Evolutionary conservation across 2,113 vertebrate species (phyloP).

Genomic region (Elaphurus davidianus): DNA sequence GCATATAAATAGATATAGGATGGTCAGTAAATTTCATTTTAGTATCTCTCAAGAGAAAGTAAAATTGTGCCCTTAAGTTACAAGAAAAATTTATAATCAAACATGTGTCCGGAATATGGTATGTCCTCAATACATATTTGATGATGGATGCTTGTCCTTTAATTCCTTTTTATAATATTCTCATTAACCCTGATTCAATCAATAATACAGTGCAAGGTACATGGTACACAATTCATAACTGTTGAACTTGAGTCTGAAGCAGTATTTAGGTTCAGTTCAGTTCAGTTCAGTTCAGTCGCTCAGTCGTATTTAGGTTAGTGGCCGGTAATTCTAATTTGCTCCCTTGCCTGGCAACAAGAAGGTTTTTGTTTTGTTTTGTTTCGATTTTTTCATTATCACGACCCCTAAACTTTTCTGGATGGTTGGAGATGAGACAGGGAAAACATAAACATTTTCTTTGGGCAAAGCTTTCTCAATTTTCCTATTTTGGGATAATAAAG

Average conservation of each 20-base stretch:
- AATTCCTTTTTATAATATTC: not conserved
- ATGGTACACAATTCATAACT: not conserved
- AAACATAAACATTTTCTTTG: constrained; percentile 67
- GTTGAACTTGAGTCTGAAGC: constrained; percentile 28
- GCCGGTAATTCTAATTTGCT: not conserved
- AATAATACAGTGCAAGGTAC: not conserved
- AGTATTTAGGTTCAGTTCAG: not conserved
- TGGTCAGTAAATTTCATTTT: not conserved
- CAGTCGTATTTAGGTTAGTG: constrained; percentile 11
- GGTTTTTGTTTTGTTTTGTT: not conserved
- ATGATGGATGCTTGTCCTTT: not conserved
- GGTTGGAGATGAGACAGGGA: constrained; percentile 25
- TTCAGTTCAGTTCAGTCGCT: too few relatives aligned
- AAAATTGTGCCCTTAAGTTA: not conserved
- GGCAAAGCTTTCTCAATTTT: constrained; percentile 53
- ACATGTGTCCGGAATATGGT: not conserved
- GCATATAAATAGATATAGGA: not conserved
- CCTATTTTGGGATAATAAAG: constrained; percentile 63
- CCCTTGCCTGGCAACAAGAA: not conserved
- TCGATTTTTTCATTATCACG: not conserved
- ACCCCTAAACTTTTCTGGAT: constrained; percentile 62
- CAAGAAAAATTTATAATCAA: not conserved
- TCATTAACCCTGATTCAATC: not conserved
- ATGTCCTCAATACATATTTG: not conserved
- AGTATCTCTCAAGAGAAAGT: not conserved